phyloP scores from a whole-genome alignment of 2,888 invertebrate genomes.

The Malacosoma neustria region DNA sequence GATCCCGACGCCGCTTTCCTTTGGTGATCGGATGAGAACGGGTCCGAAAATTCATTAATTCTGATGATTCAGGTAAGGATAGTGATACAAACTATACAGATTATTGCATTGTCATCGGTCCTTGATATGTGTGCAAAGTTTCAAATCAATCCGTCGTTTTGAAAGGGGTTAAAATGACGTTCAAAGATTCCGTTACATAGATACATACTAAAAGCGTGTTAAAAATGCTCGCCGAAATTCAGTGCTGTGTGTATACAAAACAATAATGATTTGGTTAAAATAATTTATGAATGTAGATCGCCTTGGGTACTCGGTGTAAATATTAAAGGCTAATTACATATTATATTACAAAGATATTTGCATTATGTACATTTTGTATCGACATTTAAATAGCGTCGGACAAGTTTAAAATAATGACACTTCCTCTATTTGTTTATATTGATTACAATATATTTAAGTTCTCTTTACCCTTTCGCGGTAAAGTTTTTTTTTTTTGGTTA shows the following conservation, averaged over 20 bases:
- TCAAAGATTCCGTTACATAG: no score
- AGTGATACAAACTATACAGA: no score
- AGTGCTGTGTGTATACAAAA: constrained; percentile 21
- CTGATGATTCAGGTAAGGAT: no score
- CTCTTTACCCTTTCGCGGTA: no score
- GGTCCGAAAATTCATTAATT: no score
- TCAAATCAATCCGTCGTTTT: no score
- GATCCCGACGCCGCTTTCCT: no score
- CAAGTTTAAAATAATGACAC: constrained; percentile 11
- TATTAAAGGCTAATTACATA: constrained; percentile 20
- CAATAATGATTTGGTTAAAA: constrained; percentile 35
- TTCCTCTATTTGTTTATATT: constrained; percentile 16
- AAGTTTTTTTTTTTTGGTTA: no score
- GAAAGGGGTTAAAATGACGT: no score
- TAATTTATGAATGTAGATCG: constrained; percentile 62
- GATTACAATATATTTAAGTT: not conserved
- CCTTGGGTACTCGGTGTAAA: constrained; percentile 33
- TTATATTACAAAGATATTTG: constrained; percentile 18
- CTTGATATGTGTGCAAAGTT: no score
- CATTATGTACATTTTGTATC: not conserved
- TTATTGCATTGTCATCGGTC: no score
- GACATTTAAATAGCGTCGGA: constrained; percentile 1
- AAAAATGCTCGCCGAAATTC: constrained; percentile 10
- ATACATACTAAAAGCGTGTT: constrained; percentile 3
- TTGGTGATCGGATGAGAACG: no score